These are phyloP conservation scores for Tribolium freemani DNA, from an alignment of 2,888 invertebrate species.

Conservation along the genomic window DNA sequence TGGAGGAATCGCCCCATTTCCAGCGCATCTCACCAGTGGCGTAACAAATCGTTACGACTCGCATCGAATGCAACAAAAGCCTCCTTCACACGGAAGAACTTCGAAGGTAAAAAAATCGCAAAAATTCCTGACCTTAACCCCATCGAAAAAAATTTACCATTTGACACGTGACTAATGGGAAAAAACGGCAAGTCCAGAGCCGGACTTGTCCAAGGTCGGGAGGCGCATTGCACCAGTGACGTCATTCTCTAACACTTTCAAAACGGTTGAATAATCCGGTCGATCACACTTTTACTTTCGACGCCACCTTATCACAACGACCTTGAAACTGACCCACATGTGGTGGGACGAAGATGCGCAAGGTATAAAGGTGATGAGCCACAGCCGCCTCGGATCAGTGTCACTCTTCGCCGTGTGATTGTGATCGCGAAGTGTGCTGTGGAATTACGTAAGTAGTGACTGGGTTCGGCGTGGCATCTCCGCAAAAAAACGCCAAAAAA, in stretches of 20 bases:
- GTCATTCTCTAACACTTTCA: not conserved
- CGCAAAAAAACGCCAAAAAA: no score
- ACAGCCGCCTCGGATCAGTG: constrained; percentile 43
- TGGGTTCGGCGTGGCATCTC: not conserved
- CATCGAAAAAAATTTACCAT: not conserved
- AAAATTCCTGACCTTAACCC: not conserved
- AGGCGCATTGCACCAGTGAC: not conserved
- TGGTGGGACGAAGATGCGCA: constrained; percentile 38
- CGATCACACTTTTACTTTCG: constrained; percentile 39
- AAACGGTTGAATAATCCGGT: constrained; percentile 32
- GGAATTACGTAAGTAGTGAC: constrained; percentile 35
- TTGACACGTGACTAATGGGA: no score
- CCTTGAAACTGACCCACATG: constrained; percentile 18
- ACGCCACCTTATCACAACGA: not conserved
- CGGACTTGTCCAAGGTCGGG: not conserved
- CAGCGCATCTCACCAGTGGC: no score
- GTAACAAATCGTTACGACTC: no score
- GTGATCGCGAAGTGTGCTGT: constrained; percentile 34
- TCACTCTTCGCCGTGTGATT: constrained; percentile 36
- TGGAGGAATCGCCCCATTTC: no score
- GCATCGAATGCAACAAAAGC: no score
- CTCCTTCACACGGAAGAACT: no score
- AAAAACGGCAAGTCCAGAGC: no score
- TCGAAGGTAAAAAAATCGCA: no score
- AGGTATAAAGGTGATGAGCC: constrained; percentile 44